These are phyloP conservation scores for Heliconius hortense DNA, from an alignment of 2,888 invertebrate species.

Conservation along the genomic window DNA sequence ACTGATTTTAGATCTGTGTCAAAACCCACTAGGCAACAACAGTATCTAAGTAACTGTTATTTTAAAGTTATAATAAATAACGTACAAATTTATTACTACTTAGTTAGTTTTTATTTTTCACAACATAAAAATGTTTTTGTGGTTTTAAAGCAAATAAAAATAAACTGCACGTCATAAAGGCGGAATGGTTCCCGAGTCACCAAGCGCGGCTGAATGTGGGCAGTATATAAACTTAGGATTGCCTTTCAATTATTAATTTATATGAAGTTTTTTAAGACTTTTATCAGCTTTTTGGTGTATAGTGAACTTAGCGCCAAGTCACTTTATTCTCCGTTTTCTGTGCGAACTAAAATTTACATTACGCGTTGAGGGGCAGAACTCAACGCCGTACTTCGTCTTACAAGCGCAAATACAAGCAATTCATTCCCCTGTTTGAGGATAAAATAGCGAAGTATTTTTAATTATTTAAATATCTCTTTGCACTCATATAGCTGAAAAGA, in stretches of 20 bases:
- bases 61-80: conserved; percentile 9
- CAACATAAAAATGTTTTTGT: background rate
- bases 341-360: too few species aligned
- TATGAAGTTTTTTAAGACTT: background rate
- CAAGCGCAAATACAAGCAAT: too few species aligned
- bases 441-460: too few species aligned
- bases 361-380: too few species aligned
- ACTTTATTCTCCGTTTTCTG: background rate
- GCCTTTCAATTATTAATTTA: background rate
- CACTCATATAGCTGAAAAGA: too few species aligned
- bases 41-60: background rate
- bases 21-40: too few species aligned
- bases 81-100: background rate
- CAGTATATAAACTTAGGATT: background rate
- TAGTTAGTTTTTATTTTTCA: background rate
- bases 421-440: too few species aligned
- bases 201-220: conserved; percentile 3
- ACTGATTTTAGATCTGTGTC: too few species aligned
- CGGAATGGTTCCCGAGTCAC: conserved; percentile 4
- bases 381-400: too few species aligned
- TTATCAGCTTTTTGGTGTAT: too few species aligned
- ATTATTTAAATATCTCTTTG: too few species aligned
- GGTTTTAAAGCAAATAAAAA: conserved; percentile 11
- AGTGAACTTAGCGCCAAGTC: background rate
- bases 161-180: conserved; percentile 8